Evolutionary conservation across 2,888 invertebrate genomes (phyloP).

Genomic region (Elegia similella): DNA sequence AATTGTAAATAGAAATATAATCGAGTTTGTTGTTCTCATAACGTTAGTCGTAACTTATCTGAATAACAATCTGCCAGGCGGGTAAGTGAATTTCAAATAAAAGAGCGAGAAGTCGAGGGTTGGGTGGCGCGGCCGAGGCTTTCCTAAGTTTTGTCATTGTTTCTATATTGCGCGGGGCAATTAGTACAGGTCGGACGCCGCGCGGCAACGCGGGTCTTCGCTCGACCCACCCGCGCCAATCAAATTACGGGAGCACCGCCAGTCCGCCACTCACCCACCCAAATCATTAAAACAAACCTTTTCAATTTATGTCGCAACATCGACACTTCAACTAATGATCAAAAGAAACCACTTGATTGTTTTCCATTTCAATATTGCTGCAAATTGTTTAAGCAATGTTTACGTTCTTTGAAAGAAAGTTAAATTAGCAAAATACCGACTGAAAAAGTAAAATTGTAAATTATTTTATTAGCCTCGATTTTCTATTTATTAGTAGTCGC

Average conservation of each 20-base stretch:
- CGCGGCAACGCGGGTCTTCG: constrained; percentile 47
- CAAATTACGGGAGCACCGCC: constrained; percentile 64
- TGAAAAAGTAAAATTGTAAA: not conserved
- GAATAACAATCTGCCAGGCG: constrained; percentile 71
- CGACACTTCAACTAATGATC: constrained; percentile 67
- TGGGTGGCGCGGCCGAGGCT: constrained; percentile 54
- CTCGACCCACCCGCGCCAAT: constrained; percentile 57
- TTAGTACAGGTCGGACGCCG: constrained; percentile 69
- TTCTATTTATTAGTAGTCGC: not conserved
- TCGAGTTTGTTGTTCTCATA: constrained; percentile 68
- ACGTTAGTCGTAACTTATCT: constrained; percentile 48
- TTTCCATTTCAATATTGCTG: constrained; percentile 5
- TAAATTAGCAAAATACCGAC: not conserved
- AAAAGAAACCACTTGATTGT: constrained; percentile 34
- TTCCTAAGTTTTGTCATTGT: constrained; percentile 77
- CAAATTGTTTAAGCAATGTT: constrained; percentile 5
- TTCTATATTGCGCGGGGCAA: constrained; percentile 78
- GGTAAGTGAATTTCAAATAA: constrained; percentile 79
- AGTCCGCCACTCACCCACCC: constrained; percentile 50
- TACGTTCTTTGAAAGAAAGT: not conserved
- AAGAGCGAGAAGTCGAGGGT: constrained; percentile 66
- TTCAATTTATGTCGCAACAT: constrained; percentile 55
- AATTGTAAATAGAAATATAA: constrained; percentile 50
- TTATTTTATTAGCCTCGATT: not conserved
- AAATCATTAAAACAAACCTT: constrained; percentile 59